Base-by-base conservation (phyloP, 2,888 invertebrate genomes). In the Slavum lentiscoides region DNA sequence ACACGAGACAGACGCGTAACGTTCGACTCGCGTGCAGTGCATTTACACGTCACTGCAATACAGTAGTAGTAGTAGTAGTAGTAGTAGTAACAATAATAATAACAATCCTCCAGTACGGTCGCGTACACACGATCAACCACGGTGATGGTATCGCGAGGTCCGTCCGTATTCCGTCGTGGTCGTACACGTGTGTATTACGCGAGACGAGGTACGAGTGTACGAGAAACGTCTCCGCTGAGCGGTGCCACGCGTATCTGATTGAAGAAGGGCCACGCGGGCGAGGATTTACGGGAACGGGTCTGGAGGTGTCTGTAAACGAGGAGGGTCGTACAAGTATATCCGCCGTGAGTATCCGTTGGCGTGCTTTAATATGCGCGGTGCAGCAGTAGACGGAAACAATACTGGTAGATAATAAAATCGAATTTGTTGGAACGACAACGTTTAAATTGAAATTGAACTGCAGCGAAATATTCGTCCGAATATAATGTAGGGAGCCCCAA, bases 271-370 rank as follows among this genome's bases (percentile, higher is more conserved):
- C 61, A 62, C n/a, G n/a, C 64, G 23, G 69, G 69, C 19, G 62
- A 77, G 62, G 77, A 77, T 77, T 69, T 77, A 77, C 62, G 77
- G 53, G 61, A 77, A 77, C 77, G 74, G 74, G 66, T 66, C 19
- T 11, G 61, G 69, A 77, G 77, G 77, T 77, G 77, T 77, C 62
- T 70, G 77, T 77, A 77, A 77, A n/a, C 69, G 77, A 77, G 70
- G 62, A 70, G 77, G 77, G 70, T 77, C 70, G 77, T n/a, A 21
- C 19, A 58, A 2, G 58, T 19, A 58, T 58, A 17, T 7, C n/a
- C 21, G 0, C 17, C 17, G 55, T 7, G 6, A 49, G n/a, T 11
- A 9, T 55, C 2, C 55, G 4, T 19, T 55, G 2, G 19, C 19
- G 17, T 55, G n/a, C n/a, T n/a, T n/a, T n/a, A n/a, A n/a, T n/a